Evolutionary conservation across 2,888 invertebrate genomes (phyloP), one percentile per base, ranked within the genome.

Genomic region (Acanthopleura granulata): DNA sequence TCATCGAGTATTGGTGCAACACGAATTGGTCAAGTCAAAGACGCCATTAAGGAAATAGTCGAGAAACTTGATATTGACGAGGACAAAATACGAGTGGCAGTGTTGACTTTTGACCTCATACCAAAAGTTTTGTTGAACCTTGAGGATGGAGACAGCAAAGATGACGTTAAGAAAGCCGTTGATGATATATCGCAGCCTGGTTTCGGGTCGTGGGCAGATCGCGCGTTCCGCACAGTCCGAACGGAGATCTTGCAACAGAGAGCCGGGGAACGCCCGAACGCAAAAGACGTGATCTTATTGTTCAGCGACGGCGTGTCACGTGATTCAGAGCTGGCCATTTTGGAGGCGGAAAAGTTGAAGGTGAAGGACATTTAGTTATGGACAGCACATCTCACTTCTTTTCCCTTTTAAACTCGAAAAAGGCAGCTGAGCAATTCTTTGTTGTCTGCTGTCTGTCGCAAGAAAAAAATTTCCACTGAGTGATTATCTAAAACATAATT

Each of bases 331-430:
- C 15, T 16, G 29, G 25, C 66, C 18, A 66, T 66, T 27, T 25
- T 66, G 16, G 66, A 66, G 66, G 66, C 66, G 18, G 66, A 66
- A 27, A 66, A 66, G 29, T 27, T 66, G 25, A 66, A 27, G 29
- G 40, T 40, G 40, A 40, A 40, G 9, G 40, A 40, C 3, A 40
- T 40, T 6, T 6, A 3, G 9, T 40, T 40, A 40, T 40, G 9
- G 40, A 40, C 40, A 3, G 3, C 9, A 40, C 40, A 40, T 40
- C 40, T 40, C 9, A 40, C 40, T 40, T 40, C 9, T 40, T 40
- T 40, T 40, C 3, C n/a, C n/a, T n/a, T n/a, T 6, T 6, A 40
- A 40, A 40, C 9, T 40, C 9, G 40, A 9, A 40, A 40, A 6
- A 6, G 40, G 40, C 9, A 6, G 40, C 9, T 40, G 40, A 9